A percentile compares a stretch with the other conserved stretches of the same genome.
Evolutionary conservation across 2,888 invertebrate genomes (phyloP).

Genomic region (Xestoiulus laeticollis): DNA sequence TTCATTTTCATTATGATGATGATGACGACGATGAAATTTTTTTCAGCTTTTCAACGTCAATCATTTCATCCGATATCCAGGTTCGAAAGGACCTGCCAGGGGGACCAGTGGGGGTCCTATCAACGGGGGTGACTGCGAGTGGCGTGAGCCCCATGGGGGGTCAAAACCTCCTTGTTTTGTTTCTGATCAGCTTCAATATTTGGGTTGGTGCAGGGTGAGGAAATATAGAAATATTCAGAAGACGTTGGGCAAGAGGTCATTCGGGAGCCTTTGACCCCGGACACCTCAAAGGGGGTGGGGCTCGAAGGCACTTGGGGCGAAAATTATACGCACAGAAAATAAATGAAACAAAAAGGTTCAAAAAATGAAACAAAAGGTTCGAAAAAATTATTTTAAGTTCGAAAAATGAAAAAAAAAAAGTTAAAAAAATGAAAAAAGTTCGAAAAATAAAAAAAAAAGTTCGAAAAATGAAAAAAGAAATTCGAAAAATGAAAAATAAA

Average conservation of each 20-base stretch:
- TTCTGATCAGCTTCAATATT: background rate
- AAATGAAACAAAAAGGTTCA: too few relatives aligned
- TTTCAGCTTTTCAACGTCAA: background rate
- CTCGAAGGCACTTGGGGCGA: too few relatives aligned
- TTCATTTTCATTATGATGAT: background rate
- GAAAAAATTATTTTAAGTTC: too few relatives aligned
- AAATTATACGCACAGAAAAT: too few relatives aligned
- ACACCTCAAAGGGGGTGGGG: background rate
- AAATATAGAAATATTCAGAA: background rate
- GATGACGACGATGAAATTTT: background rate
- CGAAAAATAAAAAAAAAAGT: too few relatives aligned
- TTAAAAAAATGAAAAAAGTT: too few relatives aligned
- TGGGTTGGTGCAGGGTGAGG: background rate
- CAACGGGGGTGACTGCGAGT: background rate
- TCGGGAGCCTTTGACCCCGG: background rate
- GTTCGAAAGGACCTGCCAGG: background rate
- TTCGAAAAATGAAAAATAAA: too few relatives aligned
- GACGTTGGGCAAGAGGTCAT: background rate
- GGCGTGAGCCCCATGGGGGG: background rate
- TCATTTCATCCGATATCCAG: background rate
- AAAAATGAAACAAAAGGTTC: too few relatives aligned
- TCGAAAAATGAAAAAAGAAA: too few relatives aligned
- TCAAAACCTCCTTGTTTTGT: too few relatives aligned
- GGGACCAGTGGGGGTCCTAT: background rate
- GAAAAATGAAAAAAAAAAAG: too few relatives aligned